Percentiles rank a stretch among this genome's conserved stretches.
phyloP scores from a whole-genome alignment of 2,888 invertebrate genomes.

The Drosophila austrosaltans region DNA sequence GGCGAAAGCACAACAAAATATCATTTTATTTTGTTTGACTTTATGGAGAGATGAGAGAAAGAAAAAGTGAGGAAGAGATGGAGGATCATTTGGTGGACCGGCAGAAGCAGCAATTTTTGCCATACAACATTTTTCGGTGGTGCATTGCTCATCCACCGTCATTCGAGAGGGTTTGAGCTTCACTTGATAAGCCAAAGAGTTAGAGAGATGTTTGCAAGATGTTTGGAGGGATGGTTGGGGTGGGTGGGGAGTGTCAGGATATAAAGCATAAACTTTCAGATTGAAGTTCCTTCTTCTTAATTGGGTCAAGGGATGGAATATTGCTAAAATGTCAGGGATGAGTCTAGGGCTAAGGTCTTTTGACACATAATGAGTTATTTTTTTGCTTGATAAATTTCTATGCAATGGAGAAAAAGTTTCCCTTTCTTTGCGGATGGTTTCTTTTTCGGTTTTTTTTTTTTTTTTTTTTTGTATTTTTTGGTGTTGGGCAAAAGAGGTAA shows the following conservation, averaged over 20 bases:
- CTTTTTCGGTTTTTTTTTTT: not conserved
- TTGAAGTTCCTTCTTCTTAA: slow-evolving; percentile 52
- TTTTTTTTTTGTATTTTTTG: slow-evolving; percentile 23
- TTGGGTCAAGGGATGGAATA: slow-evolving; percentile 62
- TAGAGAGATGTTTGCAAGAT: not conserved
- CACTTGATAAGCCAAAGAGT: slow-evolving; percentile 63
- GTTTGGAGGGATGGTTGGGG: not conserved
- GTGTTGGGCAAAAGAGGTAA: slow-evolving; percentile 51
- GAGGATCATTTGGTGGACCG: not conserved
- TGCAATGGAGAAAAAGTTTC: slow-evolving; percentile 38
- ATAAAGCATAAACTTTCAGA: slow-evolving; percentile 60
- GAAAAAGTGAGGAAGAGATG: not conserved
- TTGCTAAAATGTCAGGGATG: not conserved
- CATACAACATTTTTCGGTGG: not conserved
- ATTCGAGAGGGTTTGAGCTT: slow-evolving; percentile 50
- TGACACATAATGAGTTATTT: slow-evolving; percentile 73
- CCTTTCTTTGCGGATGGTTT: not conserved
- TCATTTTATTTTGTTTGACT: slow-evolving; percentile 72
- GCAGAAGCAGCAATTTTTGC: not conserved
- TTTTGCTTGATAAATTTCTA: slow-evolving; percentile 60
- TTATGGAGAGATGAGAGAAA: slow-evolving; percentile 41
- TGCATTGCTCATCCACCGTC: slow-evolving; percentile 32
- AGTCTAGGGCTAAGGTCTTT: slow-evolving; percentile 31
- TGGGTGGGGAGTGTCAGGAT: slow-evolving; percentile 1
- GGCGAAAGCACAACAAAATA: slow-evolving; percentile 53